These are phyloP conservation scores for Agraylea sexmaculata DNA, from an alignment of 1,140 invertebrate species.

Conservation along the genomic window DNA sequence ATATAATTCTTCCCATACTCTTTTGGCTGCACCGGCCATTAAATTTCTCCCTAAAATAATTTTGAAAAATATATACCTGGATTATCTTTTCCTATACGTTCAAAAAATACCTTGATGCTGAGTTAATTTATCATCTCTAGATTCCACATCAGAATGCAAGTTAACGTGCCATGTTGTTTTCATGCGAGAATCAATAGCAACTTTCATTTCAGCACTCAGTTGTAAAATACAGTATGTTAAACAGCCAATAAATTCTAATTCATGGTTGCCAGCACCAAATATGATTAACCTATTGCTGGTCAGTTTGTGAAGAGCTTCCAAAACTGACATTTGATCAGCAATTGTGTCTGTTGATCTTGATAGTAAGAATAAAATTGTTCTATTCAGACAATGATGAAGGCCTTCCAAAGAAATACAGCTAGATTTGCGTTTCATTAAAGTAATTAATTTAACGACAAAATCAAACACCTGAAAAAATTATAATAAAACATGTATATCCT, in stretches of 20 bases:
- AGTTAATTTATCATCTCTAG: conserved; percentile 61
- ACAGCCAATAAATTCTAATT: conserved; percentile 90
- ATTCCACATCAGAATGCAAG: conserved; percentile 56
- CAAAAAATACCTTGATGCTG: conserved; percentile 53
- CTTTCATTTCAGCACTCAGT: conserved; percentile 81
- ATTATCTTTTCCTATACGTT: no score
- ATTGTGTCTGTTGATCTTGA: conserved; percentile 82
- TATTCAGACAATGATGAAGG: conserved; percentile 86
- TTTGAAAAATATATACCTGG: no score
- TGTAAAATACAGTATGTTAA: conserved; percentile 92
- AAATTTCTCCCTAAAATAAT: conserved; percentile 55
- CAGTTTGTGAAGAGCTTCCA: conserved; percentile 88
- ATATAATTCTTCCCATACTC: conserved; percentile 96
- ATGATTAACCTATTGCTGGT: conserved; percentile 76
- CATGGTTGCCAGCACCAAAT: conserved; percentile 89
- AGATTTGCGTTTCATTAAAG: conserved; percentile 71
- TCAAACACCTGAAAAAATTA: conserved; percentile 58
- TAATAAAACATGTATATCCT: background rate
- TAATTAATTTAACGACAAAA: conserved; percentile 85
- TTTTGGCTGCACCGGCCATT: conserved; percentile 77
- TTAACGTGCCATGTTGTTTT: conserved; percentile 85
- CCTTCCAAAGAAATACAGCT: conserved; percentile 65
- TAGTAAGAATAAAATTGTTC: conserved; percentile 85
- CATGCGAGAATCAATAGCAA: conserved; percentile 64
- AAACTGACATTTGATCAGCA: conserved; percentile 80